These are phyloP conservation scores for Chloroclysta siterata DNA, from an alignment of 2,888 invertebrate species.

Conservation along the genomic window DNA sequence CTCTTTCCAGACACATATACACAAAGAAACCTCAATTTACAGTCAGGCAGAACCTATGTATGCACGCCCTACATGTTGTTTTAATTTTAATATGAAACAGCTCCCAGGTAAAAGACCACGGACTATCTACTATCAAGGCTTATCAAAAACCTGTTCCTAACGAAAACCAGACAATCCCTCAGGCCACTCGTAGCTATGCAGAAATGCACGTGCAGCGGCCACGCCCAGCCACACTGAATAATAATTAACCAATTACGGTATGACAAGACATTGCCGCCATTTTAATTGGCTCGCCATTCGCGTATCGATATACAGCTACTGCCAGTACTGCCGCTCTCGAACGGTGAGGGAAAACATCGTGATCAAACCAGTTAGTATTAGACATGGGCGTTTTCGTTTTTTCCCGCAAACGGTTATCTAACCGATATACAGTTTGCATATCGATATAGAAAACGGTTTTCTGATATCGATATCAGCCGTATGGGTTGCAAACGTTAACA, in stretches of 20 bases:
- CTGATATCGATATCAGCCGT: too few species aligned
- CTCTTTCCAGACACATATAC: too few species aligned
- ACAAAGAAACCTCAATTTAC: too few species aligned
- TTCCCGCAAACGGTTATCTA: too few species aligned
- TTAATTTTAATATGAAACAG: neutral
- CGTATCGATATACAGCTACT: constrained; percentile 52
- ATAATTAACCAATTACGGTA: constrained; percentile 83
- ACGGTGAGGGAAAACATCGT: too few species aligned
- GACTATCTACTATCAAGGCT: neutral
- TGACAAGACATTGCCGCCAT: constrained; percentile 78
- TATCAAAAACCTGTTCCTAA: constrained; percentile 26
- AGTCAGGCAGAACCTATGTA: too few species aligned
- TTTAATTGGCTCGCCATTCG: constrained; percentile 77
- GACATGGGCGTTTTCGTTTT: too few species aligned
- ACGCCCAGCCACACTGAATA: constrained; percentile 72
- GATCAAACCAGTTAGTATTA: too few species aligned
- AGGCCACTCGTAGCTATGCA: constrained; percentile 29
- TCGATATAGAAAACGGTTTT: too few species aligned
- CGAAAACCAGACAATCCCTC: constrained; percentile 27
- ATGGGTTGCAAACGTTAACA: too few species aligned
- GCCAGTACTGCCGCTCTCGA: too few species aligned
- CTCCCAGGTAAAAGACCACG: constrained; percentile 2
- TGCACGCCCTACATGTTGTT: neutral
- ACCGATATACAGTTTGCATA: too few species aligned
- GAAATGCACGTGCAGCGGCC: constrained; percentile 58